These are phyloP conservation scores for Mesorhabditis sp. DNA, from an alignment of 2,888 invertebrate species.

Conservation along the genomic window DNA sequence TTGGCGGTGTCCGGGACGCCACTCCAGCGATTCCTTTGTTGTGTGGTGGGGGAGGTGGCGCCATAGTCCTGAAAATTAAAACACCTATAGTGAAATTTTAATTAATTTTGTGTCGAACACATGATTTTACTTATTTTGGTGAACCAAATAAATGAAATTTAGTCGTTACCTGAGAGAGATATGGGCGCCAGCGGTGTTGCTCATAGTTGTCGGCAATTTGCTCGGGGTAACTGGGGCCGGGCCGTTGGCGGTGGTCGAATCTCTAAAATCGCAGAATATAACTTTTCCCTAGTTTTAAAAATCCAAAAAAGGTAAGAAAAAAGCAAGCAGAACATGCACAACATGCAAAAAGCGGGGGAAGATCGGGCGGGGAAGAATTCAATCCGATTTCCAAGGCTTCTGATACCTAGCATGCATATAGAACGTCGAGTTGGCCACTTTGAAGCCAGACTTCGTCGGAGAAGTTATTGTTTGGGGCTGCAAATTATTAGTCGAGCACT, in stretches of 20 bases:
- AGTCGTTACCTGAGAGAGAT: not conserved
- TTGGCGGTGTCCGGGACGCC: not conserved
- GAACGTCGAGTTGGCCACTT: slow-evolving; percentile 2
- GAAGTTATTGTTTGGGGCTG: not conserved
- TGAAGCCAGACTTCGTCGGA: not conserved
- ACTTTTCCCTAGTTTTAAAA: no score
- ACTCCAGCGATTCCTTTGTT: not conserved
- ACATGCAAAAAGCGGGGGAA: no score
- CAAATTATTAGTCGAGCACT: not conserved
- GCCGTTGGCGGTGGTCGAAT: not conserved
- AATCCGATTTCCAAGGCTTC: no score
- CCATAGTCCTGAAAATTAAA: not conserved
- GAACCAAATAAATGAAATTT: no score
- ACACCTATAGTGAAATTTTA: no score
- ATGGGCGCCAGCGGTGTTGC: not conserved
- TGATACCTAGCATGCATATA: not conserved
- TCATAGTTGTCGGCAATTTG: not conserved
- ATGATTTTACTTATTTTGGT: no score
- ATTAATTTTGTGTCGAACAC: no score
- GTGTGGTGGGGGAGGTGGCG: slow-evolving; percentile 3
- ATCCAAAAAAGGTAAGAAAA: no score
- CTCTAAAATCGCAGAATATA: no score
- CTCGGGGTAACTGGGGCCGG: not conserved
- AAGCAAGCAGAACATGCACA: no score
- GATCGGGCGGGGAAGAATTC: no score